Evolutionary conservation across 2,888 invertebrate genomes (phyloP), one percentile per base, ranked within the genome.

Genomic region (Lasioglossum morio): DNA sequence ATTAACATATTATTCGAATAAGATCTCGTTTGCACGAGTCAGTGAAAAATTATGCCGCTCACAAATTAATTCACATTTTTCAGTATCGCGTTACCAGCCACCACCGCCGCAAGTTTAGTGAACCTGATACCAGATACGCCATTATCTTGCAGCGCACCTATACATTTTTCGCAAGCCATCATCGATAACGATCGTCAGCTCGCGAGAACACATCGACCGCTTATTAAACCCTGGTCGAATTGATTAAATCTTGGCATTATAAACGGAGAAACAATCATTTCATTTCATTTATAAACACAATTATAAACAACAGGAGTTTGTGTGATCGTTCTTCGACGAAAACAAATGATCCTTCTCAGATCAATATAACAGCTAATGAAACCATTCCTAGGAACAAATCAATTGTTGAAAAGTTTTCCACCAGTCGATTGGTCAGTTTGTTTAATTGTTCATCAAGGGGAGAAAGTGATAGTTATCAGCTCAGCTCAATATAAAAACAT

Each of bases 171-270:
- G 81, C 84, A 77, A 77, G 77, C 88, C 76, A 72, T 85, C 86
- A 89, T 88, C 78, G 90, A 88, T 90, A 87, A 90, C 83, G 84
- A 86, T 77, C 80, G 78, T 69, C 76, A 70, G 40, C 40, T 72
- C 69, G 69, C 43, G 60, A 40, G 66, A 75, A 86, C 77, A 72
- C 84, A 66, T 80, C 76, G n/a, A 72, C 78, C n/a, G 16, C 78
- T 93, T 83, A 92, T 94, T 86, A 60, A 63, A 83, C 83, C 92
- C 92, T 93, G 92, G 85, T 93, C 92, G 82, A 79, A 90, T 85
- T 88, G 89, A 92, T 92, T 76, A 79, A 85, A 76, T 57, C 40
- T 27, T 23, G 27, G 4, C 69, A 30, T 76, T 85, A 72, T 72
- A 48, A 19, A 63, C 60, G 53, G n/a, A 2, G 30, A 10, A 27